Conservation (phyloP, 2,888 invertebrate genomes). For the Zhengitettix transpicula region DNA sequence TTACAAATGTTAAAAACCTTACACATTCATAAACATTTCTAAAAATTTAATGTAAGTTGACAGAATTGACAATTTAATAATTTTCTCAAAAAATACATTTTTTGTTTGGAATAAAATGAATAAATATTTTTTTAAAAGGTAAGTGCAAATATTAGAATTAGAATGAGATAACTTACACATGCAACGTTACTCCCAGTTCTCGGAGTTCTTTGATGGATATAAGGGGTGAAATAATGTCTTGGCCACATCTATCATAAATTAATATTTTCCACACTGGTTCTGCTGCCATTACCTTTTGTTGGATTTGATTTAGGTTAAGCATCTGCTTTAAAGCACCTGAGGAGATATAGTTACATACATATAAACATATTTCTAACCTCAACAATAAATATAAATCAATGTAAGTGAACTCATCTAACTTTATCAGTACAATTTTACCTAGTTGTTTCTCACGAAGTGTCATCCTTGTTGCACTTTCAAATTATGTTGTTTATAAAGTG, state of each 20-base stretch:
- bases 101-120: no score
- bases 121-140: no score
- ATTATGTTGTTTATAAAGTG: constrained; percentile 1
- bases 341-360: constrained; percentile 18
- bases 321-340: constrained; percentile 85
- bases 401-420: background rate
- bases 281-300: constrained; percentile 54
- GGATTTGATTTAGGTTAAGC: constrained; percentile 78
- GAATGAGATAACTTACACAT: constrained; percentile 57
- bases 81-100: no score
- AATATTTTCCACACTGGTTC: constrained; percentile 95
- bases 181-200: constrained; percentile 91
- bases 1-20: no score
- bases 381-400: background rate
- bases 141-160: constrained; percentile 31
- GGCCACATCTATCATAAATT: constrained; percentile 89
- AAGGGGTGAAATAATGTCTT: constrained; percentile 95
- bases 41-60: no score
- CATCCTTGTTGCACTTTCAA: constrained; percentile 12
- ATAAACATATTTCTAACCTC: background rate
- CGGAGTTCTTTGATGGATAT: constrained; percentile 89
- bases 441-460: constrained; percentile 23
- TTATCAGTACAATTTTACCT: constrained; percentile 16
- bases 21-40: no score
- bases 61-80: no score